Base-by-base conservation (phyloP, 2,113 vertebrate genomes). In the Salvator merianae region DNA sequence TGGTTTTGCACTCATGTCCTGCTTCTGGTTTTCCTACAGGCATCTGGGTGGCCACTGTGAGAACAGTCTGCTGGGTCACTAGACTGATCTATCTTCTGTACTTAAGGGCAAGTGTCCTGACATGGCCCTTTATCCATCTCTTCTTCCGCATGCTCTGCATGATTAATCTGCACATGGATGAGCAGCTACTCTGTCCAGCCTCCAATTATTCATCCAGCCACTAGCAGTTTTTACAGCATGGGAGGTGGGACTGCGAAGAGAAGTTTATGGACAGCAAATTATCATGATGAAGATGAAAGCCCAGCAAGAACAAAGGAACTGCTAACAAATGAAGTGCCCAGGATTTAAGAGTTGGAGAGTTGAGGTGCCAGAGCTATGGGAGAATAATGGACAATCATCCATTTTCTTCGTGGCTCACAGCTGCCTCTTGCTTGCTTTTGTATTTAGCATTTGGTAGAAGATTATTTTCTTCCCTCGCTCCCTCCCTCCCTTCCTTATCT, bases 391-490 rank as follows among this genome's bases (percentile, higher is more conserved):
- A 16, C 59, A 80, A 53, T 8, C 10, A 7, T 36, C 9, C 53
- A 20, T 81, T 83, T 79, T 50, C 13, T 73, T 81, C 30, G 59
- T 47, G 70, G 40, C 36, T 30, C 30, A 47, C 55, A 77, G 50
- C 36, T 30, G 3, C 71, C 5, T 81, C 70, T 78, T 55, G 78
- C 18, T n/a, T 2, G 77, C 84, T 74, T 30, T 77, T 79, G 47
- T 80, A 69, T 87, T 85, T 59, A 12, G 55, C 43, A 18, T 77
- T n/a, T 77, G 14, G 62, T 69, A 80, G n/a, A 81, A 79, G 73
- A 24, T 82, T 81, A 32, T 59, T 59, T 59, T 59, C 2, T 59
- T 20, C 55, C 18, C 16, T 47, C 43, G 10, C 55, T 59, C 55
- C 2, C 55, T 59, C 20, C 14, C 14, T 59, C 20, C 20, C 55